These are phyloP conservation scores for Mycalesis mineus DNA, from an alignment of 2,888 invertebrate genomes.

Conservation along the genomic window DNA sequence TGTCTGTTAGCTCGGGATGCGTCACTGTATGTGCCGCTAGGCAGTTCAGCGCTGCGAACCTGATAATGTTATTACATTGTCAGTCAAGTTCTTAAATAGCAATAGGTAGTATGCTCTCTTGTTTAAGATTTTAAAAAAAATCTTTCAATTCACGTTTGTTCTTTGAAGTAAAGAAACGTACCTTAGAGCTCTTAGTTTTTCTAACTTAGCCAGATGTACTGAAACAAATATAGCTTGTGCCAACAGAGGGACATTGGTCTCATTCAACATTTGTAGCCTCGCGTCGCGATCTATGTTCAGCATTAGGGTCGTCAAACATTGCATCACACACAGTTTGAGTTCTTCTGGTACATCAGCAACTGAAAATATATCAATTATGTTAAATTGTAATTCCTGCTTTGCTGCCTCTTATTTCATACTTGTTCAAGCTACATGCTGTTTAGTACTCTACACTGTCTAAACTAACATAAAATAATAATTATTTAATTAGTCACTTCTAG, in stretches of 20 bases:
- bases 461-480: too few relatives aligned
- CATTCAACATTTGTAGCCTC: constrained; percentile 77
- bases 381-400: too few relatives aligned
- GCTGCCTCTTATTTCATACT: too few relatives aligned
- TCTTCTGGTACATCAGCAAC: constrained; percentile 81
- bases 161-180: constrained; percentile 46
- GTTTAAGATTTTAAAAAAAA: too few relatives aligned
- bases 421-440: too few relatives aligned
- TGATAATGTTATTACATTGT: too few relatives aligned
- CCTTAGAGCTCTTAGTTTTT: constrained; percentile 81
- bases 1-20: constrained; percentile 60
- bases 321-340: constrained; percentile 78
- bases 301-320: constrained; percentile 73
- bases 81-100: too few relatives aligned
- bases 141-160: too few relatives aligned
- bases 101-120: too few relatives aligned
- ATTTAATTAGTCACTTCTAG: too few relatives aligned
- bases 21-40: constrained; percentile 81
- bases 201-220: constrained; percentile 81
- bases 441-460: too few relatives aligned
- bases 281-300: constrained; percentile 69
- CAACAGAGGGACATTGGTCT: constrained; percentile 75
- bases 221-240: constrained; percentile 82
- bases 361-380: constrained; percentile 53
- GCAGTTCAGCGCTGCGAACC: constrained; percentile 69